Base-by-base conservation (phyloP, 1,140 invertebrate genomes). In the Sminthurinus signatus region DNA sequence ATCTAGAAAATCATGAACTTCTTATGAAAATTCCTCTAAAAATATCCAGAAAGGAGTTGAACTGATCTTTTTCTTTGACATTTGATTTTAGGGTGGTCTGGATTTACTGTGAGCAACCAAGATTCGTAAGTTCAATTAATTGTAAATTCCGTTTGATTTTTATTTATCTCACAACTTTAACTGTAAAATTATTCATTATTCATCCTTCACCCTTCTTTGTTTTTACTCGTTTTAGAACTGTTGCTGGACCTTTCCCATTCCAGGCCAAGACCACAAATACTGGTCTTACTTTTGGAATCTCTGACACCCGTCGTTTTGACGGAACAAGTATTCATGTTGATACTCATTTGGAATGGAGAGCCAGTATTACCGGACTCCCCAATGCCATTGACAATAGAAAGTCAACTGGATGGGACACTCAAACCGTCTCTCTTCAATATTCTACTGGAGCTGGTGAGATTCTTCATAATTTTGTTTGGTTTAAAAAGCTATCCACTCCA, bases 201-300 rank as follows among this genome's bases (percentile, higher is more conserved):
- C 10, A 19, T 12, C 5, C 21, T 12, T 29, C 46, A 17, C 0
- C 1, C 21, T 17, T 36, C 4, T 25, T 12, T 56, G n/a, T 29
- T 21, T 3, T 27, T 31, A 31, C 2, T 19, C 50, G 10, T 31
- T 28, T 36, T 25, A 57, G 42, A 1, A 23, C 15, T 5, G 54
- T 57, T 23, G 66, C 56, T 19, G 67, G 67, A 15, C 67, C 67
- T 1, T 69, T 69, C 44, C 67, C 67, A 0, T 69, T 44, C 50
- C 67, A 69, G 44, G 39, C 63, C 1, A 27, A 14, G 28, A 69
- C 67, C 3, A 23, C 27, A 1, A 62, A 65, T 42, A 19, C 31
- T 8, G 67, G 67, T 10, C 27, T 69, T 21, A 23, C 25, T 4
- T 65, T 69, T 31, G 67, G 67, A 44, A 46, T 62, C 19, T 27